Conservation (phyloP, 2,113 vertebrate species). For the Australoheros scitulus region DNA sequence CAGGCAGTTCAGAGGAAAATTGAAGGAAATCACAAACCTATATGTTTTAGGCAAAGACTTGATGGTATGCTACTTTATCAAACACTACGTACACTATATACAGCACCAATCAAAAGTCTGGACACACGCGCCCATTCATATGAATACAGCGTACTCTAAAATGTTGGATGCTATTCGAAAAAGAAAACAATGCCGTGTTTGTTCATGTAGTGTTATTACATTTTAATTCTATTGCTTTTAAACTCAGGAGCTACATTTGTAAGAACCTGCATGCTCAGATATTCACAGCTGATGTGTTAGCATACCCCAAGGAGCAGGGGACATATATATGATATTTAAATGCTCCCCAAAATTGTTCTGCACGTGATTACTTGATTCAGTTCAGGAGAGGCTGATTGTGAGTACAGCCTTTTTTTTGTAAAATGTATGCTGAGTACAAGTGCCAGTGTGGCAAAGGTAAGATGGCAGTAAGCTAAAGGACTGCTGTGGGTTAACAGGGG, state of each 20-base stretch:
- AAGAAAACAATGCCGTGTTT: neutral
- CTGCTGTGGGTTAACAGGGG: neutral
- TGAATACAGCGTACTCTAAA: neutral
- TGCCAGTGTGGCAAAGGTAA: neutral
- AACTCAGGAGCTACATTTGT: constrained; percentile 5
- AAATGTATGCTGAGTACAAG: neutral
- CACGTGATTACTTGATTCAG: constrained; percentile 26
- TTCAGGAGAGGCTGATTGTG: constrained; percentile 3
- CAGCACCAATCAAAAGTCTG: too few relatives aligned
- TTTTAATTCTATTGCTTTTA: constrained; percentile 23
- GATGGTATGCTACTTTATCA: neutral
- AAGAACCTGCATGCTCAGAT: neutral
- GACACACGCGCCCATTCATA: too few relatives aligned
- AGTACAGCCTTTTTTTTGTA: constrained; percentile 6
- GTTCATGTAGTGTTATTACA: neutral
- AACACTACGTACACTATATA: neutral
- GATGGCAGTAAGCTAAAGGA: neutral
- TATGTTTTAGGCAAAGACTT: constrained; percentile 24
- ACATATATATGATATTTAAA: constrained; percentile 31
- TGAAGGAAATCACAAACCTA: constrained; percentile 1
- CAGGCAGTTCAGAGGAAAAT: constrained; percentile 19
- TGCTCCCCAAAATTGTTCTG: constrained; percentile 20
- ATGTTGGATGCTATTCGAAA: neutral
- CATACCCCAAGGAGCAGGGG: constrained; percentile 7
- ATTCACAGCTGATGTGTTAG: constrained; percentile 20